Percentiles rank a stretch among this genome's conserved stretches.
Conservation (phyloP, 2,797 vertebrate species). For the Huso huso region DNA sequence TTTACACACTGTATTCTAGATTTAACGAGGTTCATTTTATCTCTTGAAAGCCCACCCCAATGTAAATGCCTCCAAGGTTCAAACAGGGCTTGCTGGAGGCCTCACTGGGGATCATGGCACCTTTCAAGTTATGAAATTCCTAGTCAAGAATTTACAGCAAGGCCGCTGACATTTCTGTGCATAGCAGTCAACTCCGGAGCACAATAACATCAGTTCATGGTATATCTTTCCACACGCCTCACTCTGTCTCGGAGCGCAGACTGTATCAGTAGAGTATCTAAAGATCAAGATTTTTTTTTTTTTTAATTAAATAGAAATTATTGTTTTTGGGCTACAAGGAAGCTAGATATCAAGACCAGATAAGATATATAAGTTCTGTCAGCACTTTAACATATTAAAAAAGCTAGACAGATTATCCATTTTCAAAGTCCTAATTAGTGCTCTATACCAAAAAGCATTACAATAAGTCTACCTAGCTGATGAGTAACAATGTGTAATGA, state of each 20-base stretch:
- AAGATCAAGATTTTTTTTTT: constrained; percentile 64
- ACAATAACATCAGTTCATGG: constrained; percentile 39
- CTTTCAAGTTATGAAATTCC: constrained; percentile 21
- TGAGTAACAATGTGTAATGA: constrained; percentile 34
- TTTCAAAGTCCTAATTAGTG: constrained; percentile 57
- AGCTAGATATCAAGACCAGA: constrained; percentile 68
- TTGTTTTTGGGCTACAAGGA: constrained; percentile 59
- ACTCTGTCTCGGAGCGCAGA: constrained; percentile 55
- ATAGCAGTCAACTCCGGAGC: constrained; percentile 15
- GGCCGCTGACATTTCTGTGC: constrained; percentile 35
- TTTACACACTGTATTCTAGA: not conserved
- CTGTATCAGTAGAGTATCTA: constrained; percentile 49
- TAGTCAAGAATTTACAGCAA: constrained; percentile 33
- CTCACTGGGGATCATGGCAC: not conserved
- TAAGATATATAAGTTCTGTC: constrained; percentile 72
- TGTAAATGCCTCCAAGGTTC: not conserved
- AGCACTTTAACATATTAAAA: constrained; percentile 63
- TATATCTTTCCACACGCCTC: constrained; percentile 67
- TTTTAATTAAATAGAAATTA: constrained; percentile 68
- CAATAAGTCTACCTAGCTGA: constrained; percentile 37
- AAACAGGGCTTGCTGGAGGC: not conserved
- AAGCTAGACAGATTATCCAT: constrained; percentile 53
- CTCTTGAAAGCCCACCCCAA: not conserved
- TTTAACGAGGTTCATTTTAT: not conserved
- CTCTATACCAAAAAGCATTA: constrained; percentile 59